phyloP scores from a whole-genome alignment of 35 echinoderm and acorn worm species.

The Ptychodera flava region DNA sequence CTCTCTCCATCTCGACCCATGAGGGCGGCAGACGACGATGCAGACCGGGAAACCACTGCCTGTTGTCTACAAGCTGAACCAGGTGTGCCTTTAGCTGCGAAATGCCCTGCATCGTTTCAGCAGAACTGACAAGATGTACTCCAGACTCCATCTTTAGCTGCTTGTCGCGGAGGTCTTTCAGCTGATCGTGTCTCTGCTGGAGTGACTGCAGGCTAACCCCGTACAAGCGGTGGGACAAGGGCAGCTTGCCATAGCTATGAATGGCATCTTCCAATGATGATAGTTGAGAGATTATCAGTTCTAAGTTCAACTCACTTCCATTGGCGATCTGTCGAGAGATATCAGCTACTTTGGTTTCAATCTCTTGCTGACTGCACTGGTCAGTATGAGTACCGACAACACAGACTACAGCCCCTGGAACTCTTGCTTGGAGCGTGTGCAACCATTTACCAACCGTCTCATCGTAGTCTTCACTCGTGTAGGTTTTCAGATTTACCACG shows the following conservation, averaged over 20 bases:
- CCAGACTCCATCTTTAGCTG: neutral
- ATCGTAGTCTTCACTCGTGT: neutral
- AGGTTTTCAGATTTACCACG: neutral
- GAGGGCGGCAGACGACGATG: neutral
- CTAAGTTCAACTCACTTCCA: neutral
- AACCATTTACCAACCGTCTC: neutral
- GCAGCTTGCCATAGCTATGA: neutral
- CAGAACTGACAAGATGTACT: neutral
- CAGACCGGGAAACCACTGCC: neutral
- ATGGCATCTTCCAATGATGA: neutral
- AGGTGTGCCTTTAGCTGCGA: neutral
- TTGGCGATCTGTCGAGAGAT: neutral
- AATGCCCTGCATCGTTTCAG: neutral
- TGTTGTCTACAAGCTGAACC: neutral
- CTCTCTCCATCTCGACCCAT: neutral
- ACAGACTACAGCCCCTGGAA: neutral
- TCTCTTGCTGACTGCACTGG: neutral
- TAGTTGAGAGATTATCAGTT: neutral
- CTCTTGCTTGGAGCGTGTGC: neutral
- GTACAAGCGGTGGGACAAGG: neutral
- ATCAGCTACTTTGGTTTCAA: neutral
- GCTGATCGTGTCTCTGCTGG: neutral
- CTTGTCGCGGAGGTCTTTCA: neutral
- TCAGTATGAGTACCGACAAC: neutral
- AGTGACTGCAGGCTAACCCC: neutral